These are phyloP conservation scores for Accipiter virgatus DNA, from an alignment of 2,113 vertebrate genomes.

Conservation along the genomic window DNA sequence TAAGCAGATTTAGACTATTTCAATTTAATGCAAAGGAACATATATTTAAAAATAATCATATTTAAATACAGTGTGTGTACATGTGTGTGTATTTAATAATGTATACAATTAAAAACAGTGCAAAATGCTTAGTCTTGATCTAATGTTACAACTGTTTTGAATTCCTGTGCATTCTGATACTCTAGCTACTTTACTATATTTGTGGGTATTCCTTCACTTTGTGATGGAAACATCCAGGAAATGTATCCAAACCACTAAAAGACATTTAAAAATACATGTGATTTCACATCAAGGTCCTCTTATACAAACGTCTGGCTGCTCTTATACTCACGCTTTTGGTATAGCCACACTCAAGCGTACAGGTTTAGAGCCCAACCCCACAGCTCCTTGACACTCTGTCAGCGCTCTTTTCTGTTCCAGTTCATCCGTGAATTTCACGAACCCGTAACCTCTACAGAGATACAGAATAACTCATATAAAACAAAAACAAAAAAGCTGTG, in stretches of 20 bases:
- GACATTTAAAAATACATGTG: not conserved
- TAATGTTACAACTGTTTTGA: not conserved
- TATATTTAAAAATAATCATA: not conserved
- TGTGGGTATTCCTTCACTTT: not conserved
- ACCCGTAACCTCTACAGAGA: conserved; percentile 88
- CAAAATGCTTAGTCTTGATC: not conserved
- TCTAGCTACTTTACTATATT: not conserved
- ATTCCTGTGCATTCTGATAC: not conserved
- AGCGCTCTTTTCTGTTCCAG: conserved; percentile 88
- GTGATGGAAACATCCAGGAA: not conserved
- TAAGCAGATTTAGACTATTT: not conserved
- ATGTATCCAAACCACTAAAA: not conserved
- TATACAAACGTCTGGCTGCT: not conserved
- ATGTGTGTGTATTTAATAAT: not conserved
- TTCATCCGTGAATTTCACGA: conserved; percentile 92
- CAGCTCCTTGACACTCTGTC: conserved; percentile 87
- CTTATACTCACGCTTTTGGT: conserved; percentile 85
- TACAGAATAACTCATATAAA: not conserved
- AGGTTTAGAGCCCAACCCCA: conserved; percentile 86
- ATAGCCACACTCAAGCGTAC: conserved; percentile 90
- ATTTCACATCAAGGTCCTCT: not conserved
- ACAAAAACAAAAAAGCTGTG: not conserved
- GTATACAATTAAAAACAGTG: not conserved
- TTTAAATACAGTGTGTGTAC: not conserved
- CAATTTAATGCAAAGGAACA: conserved; percentile 8